These are phyloP conservation scores for Drosophila tristis DNA, from an alignment of 1,140 invertebrate species.

Conservation along the genomic window DNA sequence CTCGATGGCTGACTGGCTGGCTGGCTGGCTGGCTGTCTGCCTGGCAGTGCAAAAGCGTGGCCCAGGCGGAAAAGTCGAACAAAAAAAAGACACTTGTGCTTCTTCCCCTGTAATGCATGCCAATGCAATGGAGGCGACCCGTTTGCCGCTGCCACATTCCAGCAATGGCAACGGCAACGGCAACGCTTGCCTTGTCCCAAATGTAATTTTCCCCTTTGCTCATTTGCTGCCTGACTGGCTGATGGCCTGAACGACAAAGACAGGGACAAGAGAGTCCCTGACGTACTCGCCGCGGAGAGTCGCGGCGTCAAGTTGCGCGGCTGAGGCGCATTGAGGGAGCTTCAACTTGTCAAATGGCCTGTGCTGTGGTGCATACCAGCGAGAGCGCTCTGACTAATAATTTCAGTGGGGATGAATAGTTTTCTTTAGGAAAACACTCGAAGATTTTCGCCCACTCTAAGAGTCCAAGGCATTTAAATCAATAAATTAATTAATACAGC, in stretches of 20 bases:
- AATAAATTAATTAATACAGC: neutral
- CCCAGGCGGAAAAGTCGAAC: constrained; percentile 42
- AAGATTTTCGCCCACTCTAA: no score
- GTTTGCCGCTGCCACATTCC: constrained; percentile 31
- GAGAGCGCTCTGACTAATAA: constrained; percentile 24
- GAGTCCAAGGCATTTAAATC: no score
- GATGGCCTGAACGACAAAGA: constrained; percentile 51
- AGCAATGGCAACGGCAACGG: neutral
- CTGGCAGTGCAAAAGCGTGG: no score
- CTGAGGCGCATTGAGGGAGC: no score
- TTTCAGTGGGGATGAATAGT: neutral
- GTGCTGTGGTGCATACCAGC: constrained; percentile 28
- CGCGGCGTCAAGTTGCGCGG: constrained; percentile 50
- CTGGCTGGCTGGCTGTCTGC: no score
- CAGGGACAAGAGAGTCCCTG: constrained; percentile 32
- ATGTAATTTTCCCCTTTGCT: constrained; percentile 77
- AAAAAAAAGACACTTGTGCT: no score
- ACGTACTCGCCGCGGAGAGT: constrained; percentile 6
- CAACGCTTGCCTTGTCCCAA: constrained; percentile 45
- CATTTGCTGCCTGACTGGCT: constrained; percentile 72
- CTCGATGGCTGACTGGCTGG: constrained; percentile 52
- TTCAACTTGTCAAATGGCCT: constrained; percentile 72
- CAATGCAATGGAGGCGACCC: constrained; percentile 22
- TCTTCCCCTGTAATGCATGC: constrained; percentile 52
- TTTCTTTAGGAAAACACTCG: no score